Evolutionary conservation across 2,113 vertebrate genomes (phyloP).

Genomic region (Toxostoma redivivum): DNA sequence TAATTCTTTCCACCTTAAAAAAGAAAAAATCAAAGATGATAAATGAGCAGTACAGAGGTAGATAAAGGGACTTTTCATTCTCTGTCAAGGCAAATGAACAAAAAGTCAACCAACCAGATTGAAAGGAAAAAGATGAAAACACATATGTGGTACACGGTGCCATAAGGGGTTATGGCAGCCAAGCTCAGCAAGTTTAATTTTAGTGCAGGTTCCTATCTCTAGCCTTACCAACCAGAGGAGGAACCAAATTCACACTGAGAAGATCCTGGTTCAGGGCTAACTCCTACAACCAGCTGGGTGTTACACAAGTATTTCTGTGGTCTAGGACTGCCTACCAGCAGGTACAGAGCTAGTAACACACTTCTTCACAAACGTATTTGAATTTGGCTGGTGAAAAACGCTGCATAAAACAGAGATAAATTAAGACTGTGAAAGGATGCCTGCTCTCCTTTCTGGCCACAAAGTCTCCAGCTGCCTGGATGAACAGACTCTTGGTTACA

Average conservation of each 20-base stretch:
- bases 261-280: neutral
- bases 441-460: neutral
- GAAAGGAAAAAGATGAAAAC: neutral
- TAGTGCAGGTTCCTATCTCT: neutral
- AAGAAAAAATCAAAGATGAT: neutral
- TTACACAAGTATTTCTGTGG: neutral
- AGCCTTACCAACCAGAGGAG: neutral
- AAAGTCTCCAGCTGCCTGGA: neutral
- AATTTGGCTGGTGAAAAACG: neutral
- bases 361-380: neutral
- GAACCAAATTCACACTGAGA: neutral
- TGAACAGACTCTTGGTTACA: neutral
- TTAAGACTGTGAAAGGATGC: neutral
- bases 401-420: neutral
- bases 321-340: neutral
- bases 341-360: neutral
- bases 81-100: neutral
- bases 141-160: accelerated
- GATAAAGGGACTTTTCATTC: neutral
- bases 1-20: neutral
- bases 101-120: neutral
- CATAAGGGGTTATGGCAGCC: neutral
- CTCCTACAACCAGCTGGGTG: slow-evolving; percentile 8
- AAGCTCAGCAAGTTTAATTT: neutral
- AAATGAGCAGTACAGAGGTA: neutral